phyloP scores from a whole-genome alignment of 2,888 invertebrate genomes.

The Diaperis boleti region DNA sequence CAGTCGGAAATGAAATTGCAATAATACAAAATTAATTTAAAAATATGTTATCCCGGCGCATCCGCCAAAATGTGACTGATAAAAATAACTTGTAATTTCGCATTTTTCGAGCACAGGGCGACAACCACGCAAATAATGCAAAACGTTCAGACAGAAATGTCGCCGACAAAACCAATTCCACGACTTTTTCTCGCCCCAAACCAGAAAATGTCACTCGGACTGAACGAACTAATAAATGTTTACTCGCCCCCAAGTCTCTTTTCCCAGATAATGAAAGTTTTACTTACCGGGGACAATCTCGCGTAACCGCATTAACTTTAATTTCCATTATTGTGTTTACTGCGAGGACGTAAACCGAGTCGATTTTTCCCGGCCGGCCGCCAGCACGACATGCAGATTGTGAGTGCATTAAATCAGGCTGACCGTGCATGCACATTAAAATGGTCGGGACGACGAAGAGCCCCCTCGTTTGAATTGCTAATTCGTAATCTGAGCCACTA shows the following conservation, averaged over 20 bases:
- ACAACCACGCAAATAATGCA: too few species aligned
- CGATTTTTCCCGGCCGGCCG: slow-evolving; percentile 1
- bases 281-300: slow-evolving; percentile 8
- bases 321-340: slow-evolving; percentile 20
- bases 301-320: background rate
- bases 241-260: slow-evolving; percentile 33
- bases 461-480: slow-evolving; percentile 29
- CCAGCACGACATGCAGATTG: slow-evolving; percentile 40
- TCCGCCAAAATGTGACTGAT: too few species aligned
- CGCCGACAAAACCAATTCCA: too few species aligned
- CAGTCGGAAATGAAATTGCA: too few species aligned
- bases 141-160: too few species aligned
- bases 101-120: too few species aligned
- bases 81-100: too few species aligned
- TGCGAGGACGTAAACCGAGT: slow-evolving; percentile 3
- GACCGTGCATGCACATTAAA: slow-evolving; percentile 42
- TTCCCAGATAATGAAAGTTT: slow-evolving; percentile 32
- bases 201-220: slow-evolving; percentile 20
- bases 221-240: slow-evolving; percentile 40
- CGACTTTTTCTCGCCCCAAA: too few species aligned
- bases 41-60: too few species aligned
- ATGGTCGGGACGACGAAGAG: slow-evolving; percentile 11
- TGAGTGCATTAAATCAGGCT: slow-evolving; percentile 40
- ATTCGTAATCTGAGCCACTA: slow-evolving; percentile 26
- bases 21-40: too few species aligned